Percentiles rank a stretch among this genome's conserved stretches.
phyloP scores from a whole-genome alignment of 1,140 invertebrate species.

The Archivesica marissinica region DNA sequence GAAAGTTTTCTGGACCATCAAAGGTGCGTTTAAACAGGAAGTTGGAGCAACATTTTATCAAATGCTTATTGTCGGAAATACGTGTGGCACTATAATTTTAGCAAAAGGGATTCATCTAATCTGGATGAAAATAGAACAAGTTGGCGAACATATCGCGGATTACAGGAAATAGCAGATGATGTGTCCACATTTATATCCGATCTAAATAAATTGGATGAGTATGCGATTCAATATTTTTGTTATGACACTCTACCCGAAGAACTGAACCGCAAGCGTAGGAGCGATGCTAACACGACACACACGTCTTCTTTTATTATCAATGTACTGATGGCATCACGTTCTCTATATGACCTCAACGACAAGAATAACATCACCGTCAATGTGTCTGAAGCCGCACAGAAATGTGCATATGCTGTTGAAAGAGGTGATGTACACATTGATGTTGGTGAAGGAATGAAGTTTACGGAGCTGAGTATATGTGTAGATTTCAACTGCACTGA shows the following conservation, averaged over 20 bases:
- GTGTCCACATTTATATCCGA: background rate
- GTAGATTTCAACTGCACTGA: background rate
- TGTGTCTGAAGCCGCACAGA: background rate
- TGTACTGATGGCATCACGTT: background rate
- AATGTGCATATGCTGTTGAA: background rate
- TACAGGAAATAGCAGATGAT: background rate
- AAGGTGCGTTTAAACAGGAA: background rate
- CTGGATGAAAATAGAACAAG: background rate
- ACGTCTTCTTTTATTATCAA: background rate
- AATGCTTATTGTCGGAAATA: background rate
- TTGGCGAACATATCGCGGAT: background rate
- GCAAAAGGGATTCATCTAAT: background rate
- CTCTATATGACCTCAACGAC: conserved; percentile 6
- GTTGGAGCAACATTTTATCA: background rate
- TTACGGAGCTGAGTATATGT: background rate
- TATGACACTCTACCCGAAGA: background rate
- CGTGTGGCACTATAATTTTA: background rate
- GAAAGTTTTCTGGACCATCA: conserved; percentile 29
- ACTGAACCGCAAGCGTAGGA: background rate
- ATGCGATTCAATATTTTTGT: too few relatives aligned
- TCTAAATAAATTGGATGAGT: too few relatives aligned
- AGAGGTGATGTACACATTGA: background rate
- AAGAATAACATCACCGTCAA: background rate
- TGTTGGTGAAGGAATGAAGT: background rate
- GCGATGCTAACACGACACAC: background rate